Base-by-base conservation (phyloP, 2,113 vertebrate species). In the Myotis yumanensis region DNA sequence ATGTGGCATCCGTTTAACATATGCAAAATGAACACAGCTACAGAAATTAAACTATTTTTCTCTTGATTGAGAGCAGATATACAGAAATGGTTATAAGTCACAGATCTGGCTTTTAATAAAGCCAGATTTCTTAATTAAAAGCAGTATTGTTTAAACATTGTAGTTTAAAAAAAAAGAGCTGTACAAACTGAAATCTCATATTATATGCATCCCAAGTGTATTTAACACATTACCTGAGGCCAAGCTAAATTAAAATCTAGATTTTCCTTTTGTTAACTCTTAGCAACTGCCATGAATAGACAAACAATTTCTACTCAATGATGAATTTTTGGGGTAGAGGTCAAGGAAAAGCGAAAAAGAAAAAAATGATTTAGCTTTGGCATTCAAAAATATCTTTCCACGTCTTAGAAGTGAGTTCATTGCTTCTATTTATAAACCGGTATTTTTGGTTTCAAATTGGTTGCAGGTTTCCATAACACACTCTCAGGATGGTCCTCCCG, bases 121-220 rank as follows among this genome's bases (percentile, higher is more conserved):
- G 97, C 97, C 97, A 98, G 97, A 97, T 98, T 98, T 97, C 97
- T 98, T 98, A 98, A 98, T 98, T 98, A 98, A 98, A 98, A 97
- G 97, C 97, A 97, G 97, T 97, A 96, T 96, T 98, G 98, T 98
- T 98, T 97, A 97, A 98, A 98, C 93, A 97, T 57, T 86, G 93
- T 77, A 93, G 90, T 93, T 89, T 30, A 0, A 16, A 37, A 82
- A 86, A 88, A 95, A 93, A 96, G 43, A 95, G 80, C 93, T 96
- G 91, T 91, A 95, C 96, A 91, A 95, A 96, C 68, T 83, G 54
- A 97, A 96, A 98, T 95, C 97, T 97, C 89, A 71, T 96, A 97
- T 96, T 96, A 75, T 96, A 94, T 69, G 96, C 64, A 97, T 97
- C 98, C 97, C 97, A 57, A 97, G 98, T 90, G 97, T 96, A 96